These are phyloP conservation scores for Coenobita brevimanus DNA, from an alignment of 1,140 invertebrate genomes.

Conservation along the genomic window DNA sequence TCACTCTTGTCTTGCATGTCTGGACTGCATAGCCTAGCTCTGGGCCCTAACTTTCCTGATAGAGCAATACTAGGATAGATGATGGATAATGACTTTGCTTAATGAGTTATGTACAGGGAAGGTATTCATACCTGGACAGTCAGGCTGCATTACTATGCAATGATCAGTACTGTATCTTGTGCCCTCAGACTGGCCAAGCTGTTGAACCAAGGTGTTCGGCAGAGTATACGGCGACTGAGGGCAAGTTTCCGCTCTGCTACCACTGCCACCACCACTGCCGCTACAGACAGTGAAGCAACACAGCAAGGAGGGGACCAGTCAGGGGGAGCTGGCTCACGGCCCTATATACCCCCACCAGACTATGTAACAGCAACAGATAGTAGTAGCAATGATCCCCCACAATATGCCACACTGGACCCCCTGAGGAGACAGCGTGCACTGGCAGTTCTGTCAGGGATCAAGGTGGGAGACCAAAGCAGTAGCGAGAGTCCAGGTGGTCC, in stretches of 20 bases:
- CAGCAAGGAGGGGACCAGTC: background rate
- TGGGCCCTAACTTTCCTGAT: too few species aligned
- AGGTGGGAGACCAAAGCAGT: too few species aligned
- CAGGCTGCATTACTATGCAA: too few species aligned
- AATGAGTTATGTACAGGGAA: too few species aligned
- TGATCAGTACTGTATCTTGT: too few species aligned
- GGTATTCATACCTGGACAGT: too few species aligned
- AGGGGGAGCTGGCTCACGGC: background rate
- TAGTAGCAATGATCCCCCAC: slow-evolving; percentile 40
- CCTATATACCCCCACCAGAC: slow-evolving; percentile 66
- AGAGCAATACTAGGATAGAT: too few species aligned
- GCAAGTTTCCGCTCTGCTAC: slow-evolving; percentile 20
- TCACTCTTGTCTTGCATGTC: too few species aligned
- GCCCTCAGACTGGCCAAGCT: slow-evolving; percentile 82
- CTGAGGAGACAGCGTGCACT: slow-evolving; percentile 56
- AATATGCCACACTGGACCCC: slow-evolving; percentile 64
- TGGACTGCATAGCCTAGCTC: too few species aligned
- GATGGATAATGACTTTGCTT: too few species aligned
- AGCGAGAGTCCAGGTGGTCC: too few species aligned
- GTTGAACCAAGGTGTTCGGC: slow-evolving; percentile 84
- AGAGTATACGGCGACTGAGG: slow-evolving; percentile 82
- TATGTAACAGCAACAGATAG: slow-evolving; percentile 44
- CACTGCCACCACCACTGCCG: background rate
- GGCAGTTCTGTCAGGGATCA: slow-evolving; percentile 15
- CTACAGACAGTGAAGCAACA: slow-evolving; percentile 28